Percentiles rank a stretch among this genome's conserved stretches.
phyloP scores from a whole-genome alignment of 2,113 vertebrate species.

The Grus americana region DNA sequence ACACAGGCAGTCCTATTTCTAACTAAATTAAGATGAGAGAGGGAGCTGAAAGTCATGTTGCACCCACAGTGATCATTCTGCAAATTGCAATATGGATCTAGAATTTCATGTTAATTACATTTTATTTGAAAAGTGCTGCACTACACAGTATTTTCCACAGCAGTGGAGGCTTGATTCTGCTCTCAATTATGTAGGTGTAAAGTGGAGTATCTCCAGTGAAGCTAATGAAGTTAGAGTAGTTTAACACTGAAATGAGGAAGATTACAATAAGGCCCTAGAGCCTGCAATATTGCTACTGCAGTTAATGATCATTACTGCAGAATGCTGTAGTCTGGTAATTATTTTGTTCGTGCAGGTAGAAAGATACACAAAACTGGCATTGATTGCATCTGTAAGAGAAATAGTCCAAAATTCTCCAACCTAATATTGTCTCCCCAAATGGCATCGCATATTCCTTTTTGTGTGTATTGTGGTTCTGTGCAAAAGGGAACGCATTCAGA shows the following conservation, averaged over 20 bases:
- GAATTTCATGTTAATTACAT: constrained; percentile 66
- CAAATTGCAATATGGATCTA: constrained; percentile 66
- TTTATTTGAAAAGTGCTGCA: constrained; percentile 61
- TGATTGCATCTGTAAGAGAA: not conserved
- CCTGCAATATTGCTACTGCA: constrained; percentile 54
- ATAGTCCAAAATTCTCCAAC: constrained; percentile 8
- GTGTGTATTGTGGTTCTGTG: not conserved
- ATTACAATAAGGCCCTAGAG: constrained; percentile 64
- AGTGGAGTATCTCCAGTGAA: constrained; percentile 47
- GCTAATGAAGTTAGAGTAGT: constrained; percentile 58
- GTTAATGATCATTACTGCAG: constrained; percentile 62
- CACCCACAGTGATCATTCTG: constrained; percentile 62
- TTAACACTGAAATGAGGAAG: constrained; percentile 50
- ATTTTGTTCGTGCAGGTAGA: constrained; percentile 15
- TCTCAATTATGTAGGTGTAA: constrained; percentile 62
- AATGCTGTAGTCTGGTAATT: constrained; percentile 40
- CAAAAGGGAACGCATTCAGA: not conserved
- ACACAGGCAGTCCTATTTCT: constrained; percentile 35
- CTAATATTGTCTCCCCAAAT: not conserved
- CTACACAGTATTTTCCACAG: constrained; percentile 59
- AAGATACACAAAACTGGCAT: constrained; percentile 22
- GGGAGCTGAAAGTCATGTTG: constrained; percentile 54
- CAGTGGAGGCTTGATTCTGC: constrained; percentile 57
- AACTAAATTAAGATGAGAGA: constrained; percentile 52
- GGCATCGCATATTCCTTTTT: not conserved